Conservation (phyloP, 2,113 vertebrate genomes). For the Pterocles gutturalis region DNA sequence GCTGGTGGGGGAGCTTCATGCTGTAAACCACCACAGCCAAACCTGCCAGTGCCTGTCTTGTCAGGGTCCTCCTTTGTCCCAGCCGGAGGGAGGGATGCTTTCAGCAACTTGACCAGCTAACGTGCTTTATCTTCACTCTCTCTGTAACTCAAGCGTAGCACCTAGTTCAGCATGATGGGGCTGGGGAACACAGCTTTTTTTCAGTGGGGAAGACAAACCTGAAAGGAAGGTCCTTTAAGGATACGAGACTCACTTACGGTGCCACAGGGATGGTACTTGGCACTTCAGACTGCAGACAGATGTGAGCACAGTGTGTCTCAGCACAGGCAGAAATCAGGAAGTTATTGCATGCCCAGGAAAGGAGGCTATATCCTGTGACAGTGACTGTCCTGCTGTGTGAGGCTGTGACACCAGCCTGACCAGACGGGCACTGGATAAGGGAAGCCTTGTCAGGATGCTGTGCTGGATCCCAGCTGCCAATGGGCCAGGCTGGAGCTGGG, state of each 20-base stretch:
- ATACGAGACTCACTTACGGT: constrained; percentile 17
- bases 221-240: constrained; percentile 58
- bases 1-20: not conserved
- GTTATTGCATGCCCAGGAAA: not conserved
- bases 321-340: constrained; percentile 15
- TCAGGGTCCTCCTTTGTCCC: not conserved
- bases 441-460: not conserved
- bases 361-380: not conserved
- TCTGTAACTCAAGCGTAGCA: not conserved
- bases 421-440: not conserved
- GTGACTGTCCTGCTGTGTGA: not conserved
- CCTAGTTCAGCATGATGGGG: not conserved
- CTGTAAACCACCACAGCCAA: not conserved
- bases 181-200: not conserved
- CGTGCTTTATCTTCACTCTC: not conserved
- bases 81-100: not conserved
- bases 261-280: constrained; percentile 11
- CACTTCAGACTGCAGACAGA: constrained; percentile 42
- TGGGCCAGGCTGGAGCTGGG: not conserved
- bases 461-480: not conserved
- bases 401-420: not conserved
- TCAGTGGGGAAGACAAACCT: constrained; percentile 1
- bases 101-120: not conserved
- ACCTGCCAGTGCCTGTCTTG: not conserved
- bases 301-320: constrained; percentile 31